Evolutionary conservation across 2,113 vertebrate genomes (phyloP), one percentile per base, ranked within the genome.

Genomic region (Poicephalus gulielmi): DNA sequence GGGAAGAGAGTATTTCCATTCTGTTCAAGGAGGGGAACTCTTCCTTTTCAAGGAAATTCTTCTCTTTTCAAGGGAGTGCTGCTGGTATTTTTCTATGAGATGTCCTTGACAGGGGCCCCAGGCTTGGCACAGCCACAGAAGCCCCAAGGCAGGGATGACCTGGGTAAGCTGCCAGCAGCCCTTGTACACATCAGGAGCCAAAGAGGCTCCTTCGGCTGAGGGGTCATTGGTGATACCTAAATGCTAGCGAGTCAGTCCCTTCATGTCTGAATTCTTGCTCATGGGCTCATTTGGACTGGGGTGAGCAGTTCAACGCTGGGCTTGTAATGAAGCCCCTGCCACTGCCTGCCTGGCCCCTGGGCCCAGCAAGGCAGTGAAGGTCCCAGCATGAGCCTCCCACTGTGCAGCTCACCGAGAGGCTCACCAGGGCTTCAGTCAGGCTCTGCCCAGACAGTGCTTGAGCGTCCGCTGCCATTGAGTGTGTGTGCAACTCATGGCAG

Each of bases 311-410:
- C 43, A 50, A 20, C 66, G 64, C 28, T 64, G 24, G 37, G n/a
- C 82, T 86, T 53, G 30, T 35, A 44, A 41, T 11, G 44, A 75
- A 57, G 49, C 23, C 35, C 13, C 23, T 33, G 23, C 25, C 31
- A 35, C 31, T 1, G 2, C 20, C 37, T 77, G 30, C 57, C 59
- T 0, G 0, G 43, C 11, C 35, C 14, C 35, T 15, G 13, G 9
- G 33, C 24, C 43, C 17, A 44, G 33, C 0, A 2, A 39, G 37
- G 53, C 31, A 55, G 76, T 0, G 1, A 39, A 50, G 35, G 43
- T 77, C 64, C 70, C 6, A 7, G 20, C 5, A 1, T 2, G 7
- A 50, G 57, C 27, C 35, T 44, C 9, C 11, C 0, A 1, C 55
- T 69, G 41, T 31, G 41, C 69, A 43, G 59, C 62, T 52, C 47